Evolutionary conservation across 2,113 vertebrate genomes (phyloP).

Genomic region (Saccopteryx leptura): DNA sequence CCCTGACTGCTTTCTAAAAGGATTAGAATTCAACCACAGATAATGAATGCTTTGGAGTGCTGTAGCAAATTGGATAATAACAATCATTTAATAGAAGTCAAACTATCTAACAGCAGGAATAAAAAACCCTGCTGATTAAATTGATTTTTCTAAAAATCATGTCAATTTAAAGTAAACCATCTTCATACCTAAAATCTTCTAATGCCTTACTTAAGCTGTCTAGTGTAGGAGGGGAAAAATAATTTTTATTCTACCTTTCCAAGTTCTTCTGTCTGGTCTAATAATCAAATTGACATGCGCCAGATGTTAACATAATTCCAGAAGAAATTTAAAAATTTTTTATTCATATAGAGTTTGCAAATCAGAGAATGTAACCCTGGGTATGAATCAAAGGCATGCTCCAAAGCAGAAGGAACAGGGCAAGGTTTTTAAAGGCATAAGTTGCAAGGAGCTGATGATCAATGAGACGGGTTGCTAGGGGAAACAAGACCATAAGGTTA

Average conservation of each 20-base stretch:
- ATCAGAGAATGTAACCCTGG: background rate
- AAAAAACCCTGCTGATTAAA: constrained; percentile 58
- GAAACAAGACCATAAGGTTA: background rate
- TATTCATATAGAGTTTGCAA: background rate
- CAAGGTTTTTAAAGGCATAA: background rate
- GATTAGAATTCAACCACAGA: constrained; percentile 56
- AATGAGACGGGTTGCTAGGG: background rate
- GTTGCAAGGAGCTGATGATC: background rate
- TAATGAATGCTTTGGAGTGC: constrained; percentile 63
- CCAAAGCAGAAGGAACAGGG: background rate
- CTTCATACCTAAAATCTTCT: constrained; percentile 30
- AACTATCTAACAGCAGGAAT: constrained; percentile 20
- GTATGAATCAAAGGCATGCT: background rate
- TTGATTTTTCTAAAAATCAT: constrained; percentile 57
- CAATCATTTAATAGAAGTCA: constrained; percentile 67
- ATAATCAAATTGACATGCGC: background rate
- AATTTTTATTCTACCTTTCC: background rate
- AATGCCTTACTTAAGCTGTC: background rate
- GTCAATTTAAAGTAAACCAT: constrained; percentile 40
- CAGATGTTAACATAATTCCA: background rate
- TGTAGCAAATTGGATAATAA: constrained; percentile 65
- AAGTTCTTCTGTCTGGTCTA: background rate
- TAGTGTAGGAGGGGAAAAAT: background rate
- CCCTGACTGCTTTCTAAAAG: constrained; percentile 39
- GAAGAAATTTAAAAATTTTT: background rate